Conservation (phyloP, 2,113 vertebrate genomes). For the Choloepus hoffmanni region DNA sequence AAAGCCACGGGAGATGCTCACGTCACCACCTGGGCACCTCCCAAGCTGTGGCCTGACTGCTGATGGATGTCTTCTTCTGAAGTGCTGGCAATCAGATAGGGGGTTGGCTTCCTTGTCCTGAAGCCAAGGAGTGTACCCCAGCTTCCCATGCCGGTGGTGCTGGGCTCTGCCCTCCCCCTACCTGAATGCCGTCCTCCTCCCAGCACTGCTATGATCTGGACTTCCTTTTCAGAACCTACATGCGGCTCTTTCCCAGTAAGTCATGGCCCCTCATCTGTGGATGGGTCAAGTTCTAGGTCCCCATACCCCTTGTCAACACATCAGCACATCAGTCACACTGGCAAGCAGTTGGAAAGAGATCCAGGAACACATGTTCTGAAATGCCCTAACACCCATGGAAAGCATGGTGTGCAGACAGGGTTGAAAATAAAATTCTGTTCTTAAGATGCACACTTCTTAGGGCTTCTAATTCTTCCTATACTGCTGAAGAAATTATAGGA, state of each 20-base stretch:
- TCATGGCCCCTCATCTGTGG: not conserved
- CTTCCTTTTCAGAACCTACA: constrained; percentile 3
- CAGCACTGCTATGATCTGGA: not conserved
- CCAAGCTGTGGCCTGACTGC: not conserved
- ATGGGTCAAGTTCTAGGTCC: not conserved
- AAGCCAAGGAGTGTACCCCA: not conserved
- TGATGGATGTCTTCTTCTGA: not conserved
- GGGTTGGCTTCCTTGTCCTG: not conserved
- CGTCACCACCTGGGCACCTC: not conserved
- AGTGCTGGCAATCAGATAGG: not conserved
- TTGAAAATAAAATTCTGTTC: not conserved
- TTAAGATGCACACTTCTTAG: not conserved
- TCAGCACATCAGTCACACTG: not conserved
- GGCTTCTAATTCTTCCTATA: not conserved
- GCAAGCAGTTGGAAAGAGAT: not conserved
- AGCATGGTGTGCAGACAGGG: not conserved
- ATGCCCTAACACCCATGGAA: not conserved
- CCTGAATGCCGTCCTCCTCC: not conserved
- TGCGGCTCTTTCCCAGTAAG: not conserved
- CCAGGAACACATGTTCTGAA: not conserved
- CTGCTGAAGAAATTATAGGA: not conserved
- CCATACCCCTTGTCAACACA: not conserved
- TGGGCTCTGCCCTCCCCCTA: not conserved
- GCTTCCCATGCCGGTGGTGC: not conserved
- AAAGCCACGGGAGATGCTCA: not conserved